Evolutionary conservation across 2,888 invertebrate genomes (phyloP).

Genomic region (Galerucella calmariensis): DNA sequence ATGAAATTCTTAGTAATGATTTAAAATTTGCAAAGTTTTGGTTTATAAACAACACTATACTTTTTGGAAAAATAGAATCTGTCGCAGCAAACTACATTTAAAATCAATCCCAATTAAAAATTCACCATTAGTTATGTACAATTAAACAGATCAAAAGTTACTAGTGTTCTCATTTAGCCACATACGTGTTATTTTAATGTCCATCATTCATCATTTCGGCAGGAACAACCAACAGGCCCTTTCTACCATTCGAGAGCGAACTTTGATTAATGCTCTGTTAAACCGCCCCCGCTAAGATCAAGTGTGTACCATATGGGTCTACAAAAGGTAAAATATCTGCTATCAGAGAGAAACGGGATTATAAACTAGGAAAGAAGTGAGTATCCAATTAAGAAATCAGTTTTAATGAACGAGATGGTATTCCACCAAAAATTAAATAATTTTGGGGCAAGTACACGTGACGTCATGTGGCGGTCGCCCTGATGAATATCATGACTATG

Average conservation of each 20-base stretch:
- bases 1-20: no score
- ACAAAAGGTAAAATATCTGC: slow-evolving; percentile 40
- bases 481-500: no score
- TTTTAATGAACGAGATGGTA: background rate
- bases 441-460: no score
- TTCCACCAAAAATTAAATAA: slow-evolving; percentile 1
- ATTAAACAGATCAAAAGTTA: slow-evolving; percentile 34
- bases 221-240: slow-evolving; percentile 45
- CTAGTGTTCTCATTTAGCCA: slow-evolving; percentile 38
- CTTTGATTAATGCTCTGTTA: slow-evolving; percentile 48
- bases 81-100: background rate
- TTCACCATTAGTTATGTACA: background rate
- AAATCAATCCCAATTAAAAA: slow-evolving; percentile 26
- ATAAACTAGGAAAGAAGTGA: slow-evolving; percentile 39
- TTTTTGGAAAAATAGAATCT: background rate
- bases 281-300: slow-evolving; percentile 47
- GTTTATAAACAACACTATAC: no score
- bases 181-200: slow-evolving; percentile 46
- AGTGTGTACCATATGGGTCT: slow-evolving; percentile 51
- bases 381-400: slow-evolving; percentile 14
- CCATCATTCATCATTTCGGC: slow-evolving; percentile 43
- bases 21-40: no score
- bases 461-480: no score
- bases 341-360: slow-evolving; percentile 3
- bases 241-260: slow-evolving; percentile 39